phyloP scores from a whole-genome alignment of 2,888 invertebrate genomes.

The Orthosia gothica region DNA sequence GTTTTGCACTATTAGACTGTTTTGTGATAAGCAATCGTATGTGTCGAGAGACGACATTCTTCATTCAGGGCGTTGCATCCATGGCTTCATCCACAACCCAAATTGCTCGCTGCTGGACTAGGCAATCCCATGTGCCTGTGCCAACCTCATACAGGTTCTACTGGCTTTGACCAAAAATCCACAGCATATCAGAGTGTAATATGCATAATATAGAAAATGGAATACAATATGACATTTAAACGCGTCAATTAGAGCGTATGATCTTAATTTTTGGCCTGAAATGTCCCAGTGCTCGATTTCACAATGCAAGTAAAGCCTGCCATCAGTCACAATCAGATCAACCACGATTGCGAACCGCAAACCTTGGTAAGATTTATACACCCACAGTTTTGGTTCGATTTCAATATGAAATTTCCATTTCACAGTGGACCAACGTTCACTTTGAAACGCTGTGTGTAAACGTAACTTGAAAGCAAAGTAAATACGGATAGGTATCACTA shows the following conservation, averaged over 20 bases:
- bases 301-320: constrained; percentile 67
- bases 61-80: too few species aligned
- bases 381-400: constrained; percentile 61
- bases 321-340: constrained; percentile 70
- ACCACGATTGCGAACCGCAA: constrained; percentile 65
- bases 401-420: constrained; percentile 64
- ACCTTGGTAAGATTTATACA: constrained; percentile 66
- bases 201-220: too few species aligned
- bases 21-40: neutral
- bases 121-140: too few species aligned
- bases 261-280: constrained; percentile 70
- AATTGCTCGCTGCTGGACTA: too few species aligned
- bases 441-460: constrained; percentile 49
- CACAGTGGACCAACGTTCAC: constrained; percentile 35
- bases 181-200: too few species aligned
- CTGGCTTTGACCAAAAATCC: too few species aligned
- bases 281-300: constrained; percentile 58
- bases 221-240: too few species aligned
- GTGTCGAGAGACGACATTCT: neutral
- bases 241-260: constrained; percentile 26
- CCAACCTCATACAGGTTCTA: too few species aligned
- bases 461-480: constrained; percentile 35
- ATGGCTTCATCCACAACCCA: too few species aligned
- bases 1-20: neutral
- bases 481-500: constrained; percentile 35